Evolutionary conservation across 2,888 invertebrate genomes (phyloP).

Genomic region (Megaustenia siamemsis): DNA sequence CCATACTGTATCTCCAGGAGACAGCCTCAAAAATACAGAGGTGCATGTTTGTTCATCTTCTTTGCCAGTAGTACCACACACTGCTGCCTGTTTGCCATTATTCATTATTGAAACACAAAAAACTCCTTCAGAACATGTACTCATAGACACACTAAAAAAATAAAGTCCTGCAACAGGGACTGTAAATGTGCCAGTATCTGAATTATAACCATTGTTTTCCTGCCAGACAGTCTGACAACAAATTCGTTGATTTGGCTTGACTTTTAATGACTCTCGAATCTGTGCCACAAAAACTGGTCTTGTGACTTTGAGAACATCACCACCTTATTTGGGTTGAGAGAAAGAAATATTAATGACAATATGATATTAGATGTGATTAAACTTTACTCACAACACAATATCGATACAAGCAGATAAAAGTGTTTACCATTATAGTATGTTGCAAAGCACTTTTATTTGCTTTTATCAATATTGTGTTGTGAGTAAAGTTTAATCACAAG

Average conservation of each 20-base stretch:
- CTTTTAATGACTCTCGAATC: neutral
- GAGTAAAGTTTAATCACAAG: too few species aligned
- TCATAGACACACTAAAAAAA: conserved; percentile 14
- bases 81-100: neutral
- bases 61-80: conserved; percentile 10
- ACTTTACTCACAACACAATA: too few species aligned
- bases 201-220: neutral
- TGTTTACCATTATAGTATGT: too few species aligned
- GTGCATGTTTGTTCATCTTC: conserved; percentile 31
- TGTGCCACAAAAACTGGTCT: neutral
- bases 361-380: too few species aligned
- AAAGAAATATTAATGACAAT: neutral
- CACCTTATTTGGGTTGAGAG: neutral
- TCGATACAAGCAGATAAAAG: too few species aligned
- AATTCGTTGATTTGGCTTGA: neutral
- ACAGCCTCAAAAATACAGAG: neutral
- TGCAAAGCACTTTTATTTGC: too few species aligned
- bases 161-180: conserved; percentile 1
- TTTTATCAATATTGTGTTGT: too few species aligned
- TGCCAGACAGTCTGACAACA: neutral
- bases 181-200: neutral
- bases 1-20: conserved; percentile 13
- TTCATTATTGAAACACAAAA: neutral
- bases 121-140: neutral
- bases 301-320: neutral